Percentiles rank a stretch among this genome's conserved stretches.
Evolutionary conservation across 2,113 vertebrate genomes (phyloP).

Genomic region (Podilymbus podiceps): DNA sequence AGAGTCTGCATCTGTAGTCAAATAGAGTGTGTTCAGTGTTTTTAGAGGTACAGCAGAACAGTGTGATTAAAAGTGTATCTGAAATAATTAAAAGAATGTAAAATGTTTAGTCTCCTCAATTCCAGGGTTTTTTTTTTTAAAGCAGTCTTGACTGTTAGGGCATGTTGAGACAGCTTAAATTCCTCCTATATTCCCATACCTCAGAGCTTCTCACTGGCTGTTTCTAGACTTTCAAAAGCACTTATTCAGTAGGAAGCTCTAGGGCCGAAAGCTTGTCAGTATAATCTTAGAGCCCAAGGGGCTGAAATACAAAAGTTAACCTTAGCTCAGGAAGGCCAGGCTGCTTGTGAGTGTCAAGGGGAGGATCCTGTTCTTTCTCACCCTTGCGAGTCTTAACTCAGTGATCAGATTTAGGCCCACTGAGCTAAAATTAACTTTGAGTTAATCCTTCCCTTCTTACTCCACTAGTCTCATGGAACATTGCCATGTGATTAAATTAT

Average conservation of each 20-base stretch:
- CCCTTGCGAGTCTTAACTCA: not conserved
- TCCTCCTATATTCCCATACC: slow-evolving; percentile 26
- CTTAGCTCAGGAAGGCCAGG: not conserved
- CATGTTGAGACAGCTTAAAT: slow-evolving; percentile 43
- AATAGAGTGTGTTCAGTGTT: not conserved
- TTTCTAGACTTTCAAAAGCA: slow-evolving; percentile 8
- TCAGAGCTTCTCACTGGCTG: slow-evolving; percentile 18
- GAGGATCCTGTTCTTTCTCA: not conserved
- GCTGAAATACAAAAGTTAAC: not conserved
- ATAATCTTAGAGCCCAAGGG: not conserved
- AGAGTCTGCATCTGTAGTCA: not conserved
- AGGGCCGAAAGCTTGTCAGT: not conserved
- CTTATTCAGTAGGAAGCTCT: slow-evolving; percentile 1
- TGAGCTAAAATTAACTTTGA: not conserved
- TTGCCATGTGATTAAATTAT: not conserved
- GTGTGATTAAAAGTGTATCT: not conserved
- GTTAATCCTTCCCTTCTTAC: not conserved
- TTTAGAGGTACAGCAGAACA: not conserved
- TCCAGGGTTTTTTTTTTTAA: not conserved
- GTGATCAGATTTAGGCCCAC: not conserved
- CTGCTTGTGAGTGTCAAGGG: not conserved
- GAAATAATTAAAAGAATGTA: slow-evolving; percentile 44
- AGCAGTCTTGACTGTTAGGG: slow-evolving; percentile 13
- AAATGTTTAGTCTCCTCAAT: not conserved
- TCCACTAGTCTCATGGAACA: not conserved